These are phyloP conservation scores for Microchrysa polita DNA, from an alignment of 2,888 invertebrate species.

Conservation along the genomic window DNA sequence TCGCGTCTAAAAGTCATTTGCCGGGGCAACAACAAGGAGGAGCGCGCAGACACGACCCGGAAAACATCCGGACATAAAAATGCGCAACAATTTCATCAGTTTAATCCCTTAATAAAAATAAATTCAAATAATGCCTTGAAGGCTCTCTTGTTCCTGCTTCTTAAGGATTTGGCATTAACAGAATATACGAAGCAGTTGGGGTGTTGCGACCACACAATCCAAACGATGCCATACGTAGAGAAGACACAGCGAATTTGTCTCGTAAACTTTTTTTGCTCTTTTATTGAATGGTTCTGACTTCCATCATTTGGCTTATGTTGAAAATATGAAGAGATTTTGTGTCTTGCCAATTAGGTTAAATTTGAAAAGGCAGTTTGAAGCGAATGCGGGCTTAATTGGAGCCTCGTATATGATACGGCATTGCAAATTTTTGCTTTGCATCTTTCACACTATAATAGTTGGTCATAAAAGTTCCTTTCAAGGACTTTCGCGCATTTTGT, in stretches of 20 bases:
- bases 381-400: no score
- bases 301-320: constrained; percentile 30
- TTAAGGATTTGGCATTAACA: constrained; percentile 35
- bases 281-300: constrained; percentile 26
- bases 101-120: constrained; percentile 51
- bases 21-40: not conserved
- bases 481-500: no score
- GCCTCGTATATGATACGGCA: no score
- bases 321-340: constrained; percentile 14
- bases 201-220: no score
- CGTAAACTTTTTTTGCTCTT: not conserved
- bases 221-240: not conserved
- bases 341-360: constrained; percentile 2
- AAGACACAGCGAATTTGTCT: constrained; percentile 1
- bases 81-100: constrained; percentile 50
- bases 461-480: no score
- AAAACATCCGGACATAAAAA: constrained; percentile 29
- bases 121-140: constrained; percentile 49
- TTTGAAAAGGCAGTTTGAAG: not conserved
- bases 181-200: not conserved
- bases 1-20: not conserved
- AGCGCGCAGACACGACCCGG: not conserved
- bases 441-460: no score
- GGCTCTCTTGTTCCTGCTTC: constrained; percentile 42
- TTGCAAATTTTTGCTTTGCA: no score